Base-by-base conservation (phyloP, 2,113 vertebrate genomes). In the Xyrauchen texanus region DNA sequence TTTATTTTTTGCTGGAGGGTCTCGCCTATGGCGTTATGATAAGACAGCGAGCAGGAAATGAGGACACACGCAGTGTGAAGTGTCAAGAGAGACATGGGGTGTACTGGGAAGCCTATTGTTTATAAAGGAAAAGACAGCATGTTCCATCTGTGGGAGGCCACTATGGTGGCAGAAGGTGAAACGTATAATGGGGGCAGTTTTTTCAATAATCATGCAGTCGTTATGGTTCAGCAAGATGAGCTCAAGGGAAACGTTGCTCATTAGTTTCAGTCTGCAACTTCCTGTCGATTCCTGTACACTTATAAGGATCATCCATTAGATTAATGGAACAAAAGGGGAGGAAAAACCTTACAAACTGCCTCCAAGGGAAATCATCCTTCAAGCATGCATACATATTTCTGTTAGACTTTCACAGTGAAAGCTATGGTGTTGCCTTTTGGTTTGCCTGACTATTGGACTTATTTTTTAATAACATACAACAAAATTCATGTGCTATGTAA, bases 51-150 rank as follows among this genome's bases (percentile, higher is more conserved):
- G 21, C 73, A 76, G 74, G 74, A 76, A 76, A 76, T 55, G 74
- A 76, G 74, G 62, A 76, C 74, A 65, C 49, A 49, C 45, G n/a
- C 74, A 63, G 60, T 63, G 70, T 73, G 47, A n/a, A n/a, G n/a
- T n/a, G n/a, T n/a, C n/a, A 73, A 73, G 55, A 73, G 70, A 60
- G 70, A 44, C 72, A 45, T 76, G 49, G 34, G 74, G 62, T 76
- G 21, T 42, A 34, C 44, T 16, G 62, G 74, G 62, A 76, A 76
- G 55, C 47, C 51, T 62, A 53, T 76, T 76, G 74, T 76, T 76
- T 66, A 44, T 64, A 65, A 76, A 76, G 73, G 21, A 3, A 76
- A 64, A 65, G 61, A 66, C 74, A 76, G 74, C 74, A 1, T 76
- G 74, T 45, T 52, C 10, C 62, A 55, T 76, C 61, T 53, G 74